Evolutionary conservation across 2,113 vertebrate genomes (phyloP), one percentile per base, ranked within the genome.

Genomic region (Leptobrachium ailaonicum): DNA sequence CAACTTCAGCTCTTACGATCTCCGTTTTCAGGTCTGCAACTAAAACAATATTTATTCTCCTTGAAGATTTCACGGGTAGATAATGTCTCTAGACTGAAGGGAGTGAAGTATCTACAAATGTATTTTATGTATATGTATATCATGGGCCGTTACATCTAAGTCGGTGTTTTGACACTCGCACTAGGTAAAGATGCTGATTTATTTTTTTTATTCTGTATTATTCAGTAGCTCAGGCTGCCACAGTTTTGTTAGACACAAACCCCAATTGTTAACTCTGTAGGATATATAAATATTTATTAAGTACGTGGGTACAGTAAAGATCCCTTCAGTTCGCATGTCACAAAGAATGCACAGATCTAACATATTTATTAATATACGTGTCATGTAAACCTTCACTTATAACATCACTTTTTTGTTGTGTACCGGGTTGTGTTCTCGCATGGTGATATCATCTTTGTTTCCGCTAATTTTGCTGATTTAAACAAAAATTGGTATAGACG

Each of bases 101-200:
- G 72, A 81, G 41, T 53, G 4, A 62, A 68, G 79, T 56, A 75
- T 75, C 72, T 71, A 62, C 64, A 81, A 74, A 75, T 74, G 53
- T 73, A 69, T 69, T 81, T 81, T 81, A 81, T 81, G 71, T 81
- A 81, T 81, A 81, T 81, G 72, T 81, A 68, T 81, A 66, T 81
- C 73, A 81, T 81, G 75, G 72, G 75, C 63, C 73, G 67, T 63
- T 81, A 81, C 79, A 81, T 81, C 79, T 75, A 81, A 74, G 79
- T 81, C 71, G 69, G 79, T 81, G 79, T 75, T 81, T 81, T 81
- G 79, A 81, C 79, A 81, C 66, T 75, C 75, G 72, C 79, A 56
- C 79, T 68, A 81, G 72, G 75, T 81, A 81, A 81, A 81, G 79
- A 81, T 74, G 79, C 72, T 81, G 79, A 81, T 81, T 81, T 50